Percentiles rank a stretch among this genome's conserved stretches.
These are phyloP conservation scores for Rhizomys pruinosus DNA, from an alignment of 2,113 vertebrate genomes.

Conservation along the genomic window DNA sequence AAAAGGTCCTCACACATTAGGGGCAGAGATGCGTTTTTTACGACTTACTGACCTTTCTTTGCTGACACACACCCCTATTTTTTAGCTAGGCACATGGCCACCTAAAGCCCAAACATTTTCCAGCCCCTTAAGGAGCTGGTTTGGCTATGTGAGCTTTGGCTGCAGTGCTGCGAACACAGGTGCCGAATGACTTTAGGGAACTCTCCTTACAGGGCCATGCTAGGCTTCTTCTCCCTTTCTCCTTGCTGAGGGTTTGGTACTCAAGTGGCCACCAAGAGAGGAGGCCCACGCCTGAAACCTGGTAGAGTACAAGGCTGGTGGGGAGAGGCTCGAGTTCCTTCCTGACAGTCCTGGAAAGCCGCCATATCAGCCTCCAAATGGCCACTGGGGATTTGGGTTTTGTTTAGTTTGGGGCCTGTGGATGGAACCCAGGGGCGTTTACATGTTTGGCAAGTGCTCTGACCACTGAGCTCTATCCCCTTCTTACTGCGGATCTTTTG, in stretches of 20 bases:
- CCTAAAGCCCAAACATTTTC: neutral
- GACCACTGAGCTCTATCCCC: too few species aligned
- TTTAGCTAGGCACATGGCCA: neutral
- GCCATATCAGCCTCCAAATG: neutral
- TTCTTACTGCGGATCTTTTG: too few species aligned
- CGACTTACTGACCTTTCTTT: neutral
- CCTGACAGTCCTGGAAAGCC: neutral
- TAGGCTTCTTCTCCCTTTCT: neutral
- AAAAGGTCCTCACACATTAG: too few species aligned
- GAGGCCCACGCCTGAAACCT: neutral
- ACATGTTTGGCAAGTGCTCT: neutral
- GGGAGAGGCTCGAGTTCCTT: too few species aligned
- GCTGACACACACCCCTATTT: neutral
- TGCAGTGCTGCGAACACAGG: slow-evolving; percentile 25
- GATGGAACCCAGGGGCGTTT: neutral
- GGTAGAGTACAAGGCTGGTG: too few species aligned
- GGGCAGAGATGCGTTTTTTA: neutral
- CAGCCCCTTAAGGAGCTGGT: neutral
- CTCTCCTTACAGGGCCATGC: neutral
- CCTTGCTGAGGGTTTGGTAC: neutral
- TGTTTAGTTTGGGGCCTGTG: neutral
- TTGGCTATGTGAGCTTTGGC: neutral
- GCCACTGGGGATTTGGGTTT: too few species aligned
- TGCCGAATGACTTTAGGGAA: neutral
- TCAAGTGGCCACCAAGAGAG: neutral